Evolutionary conservation across 2,797 vertebrate genomes (phyloP), one percentile per base, ranked within the genome.

Genomic region (Crypturellus tataupa): DNA sequence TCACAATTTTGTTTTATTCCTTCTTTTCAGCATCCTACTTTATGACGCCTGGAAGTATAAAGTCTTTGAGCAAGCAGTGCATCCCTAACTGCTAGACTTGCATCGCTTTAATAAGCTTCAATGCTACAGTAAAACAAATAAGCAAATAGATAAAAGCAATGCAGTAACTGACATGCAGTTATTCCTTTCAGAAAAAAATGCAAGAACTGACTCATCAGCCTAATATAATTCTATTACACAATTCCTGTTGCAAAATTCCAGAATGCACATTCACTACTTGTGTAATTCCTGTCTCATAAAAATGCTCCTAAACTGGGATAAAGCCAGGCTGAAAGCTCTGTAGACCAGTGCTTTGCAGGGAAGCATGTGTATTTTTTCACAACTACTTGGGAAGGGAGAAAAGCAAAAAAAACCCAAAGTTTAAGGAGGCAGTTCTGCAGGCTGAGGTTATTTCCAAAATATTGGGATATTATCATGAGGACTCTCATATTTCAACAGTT

Each of bases 191-290:
- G 46, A 79, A 84, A 70, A 70, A 79, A 51, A 67, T 31, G 40
- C 1, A 7, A 92, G 49, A n/a, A 39, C 68, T 95, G 87, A 90
- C 68, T 94, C 83, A 94, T 73, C 70, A 91, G 47, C 68, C 33
- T 81, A 67, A 84, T 84, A 75, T 15, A 89, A 64, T 86, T 71
- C 77, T 56, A 23, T 62, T 91, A 81, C 35, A 8, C 35, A 84
- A 9, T 67, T 92, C 71, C 44, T 1, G 1, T 84, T 71, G 64
- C 68, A 96, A 80, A 90, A 91, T 80, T 95, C 78, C 78, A 82
- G 21, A 27, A 24, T 65, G 53, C 60, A 78, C 42, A 68, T 94
- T 86, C 84, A 21, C 39, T 51, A 80, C 80, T 33, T 78, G 70
- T 70, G 47, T 75, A 95, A 88, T 42, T 77, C 44, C 29, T 94